Percentiles rank a stretch among this genome's conserved stretches.
These are phyloP conservation scores for Potamilus streckersoni DNA, from an alignment of 1,140 invertebrate genomes.

Conservation along the genomic window DNA sequence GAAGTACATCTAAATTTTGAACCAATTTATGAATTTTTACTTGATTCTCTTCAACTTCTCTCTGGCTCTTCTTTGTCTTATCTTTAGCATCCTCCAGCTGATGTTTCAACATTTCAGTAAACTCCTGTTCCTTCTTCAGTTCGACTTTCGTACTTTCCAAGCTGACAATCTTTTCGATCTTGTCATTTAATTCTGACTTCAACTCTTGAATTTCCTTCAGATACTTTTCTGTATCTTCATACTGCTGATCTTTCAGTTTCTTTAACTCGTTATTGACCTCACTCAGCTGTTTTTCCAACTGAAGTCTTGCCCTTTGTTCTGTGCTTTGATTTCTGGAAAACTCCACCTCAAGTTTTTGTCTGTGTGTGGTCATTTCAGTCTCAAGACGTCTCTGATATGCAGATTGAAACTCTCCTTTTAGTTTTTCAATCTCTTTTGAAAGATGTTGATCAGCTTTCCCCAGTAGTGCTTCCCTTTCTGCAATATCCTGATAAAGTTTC, in stretches of 20 bases:
- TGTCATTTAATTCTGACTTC: no score
- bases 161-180: no score
- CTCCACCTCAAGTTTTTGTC: conserved; percentile 22
- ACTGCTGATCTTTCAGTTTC: neutral
- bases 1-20: no score
- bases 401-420: conserved; percentile 13
- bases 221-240: neutral
- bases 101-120: no score
- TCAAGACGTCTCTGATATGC: conserved; percentile 19
- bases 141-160: no score
- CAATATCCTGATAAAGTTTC: conserved; percentile 11
- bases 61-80: no score
- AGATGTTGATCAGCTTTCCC: conserved; percentile 23
- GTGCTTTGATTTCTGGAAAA: conserved; percentile 19
- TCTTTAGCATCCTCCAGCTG: no score
- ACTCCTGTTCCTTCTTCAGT: no score
- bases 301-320: conserved; percentile 25
- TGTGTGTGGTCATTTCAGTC: conserved; percentile 8
- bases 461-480: conserved; percentile 18
- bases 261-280: conserved; percentile 22
- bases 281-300: conserved; percentile 29
- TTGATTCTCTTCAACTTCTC: no score
- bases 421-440: conserved; percentile 24
- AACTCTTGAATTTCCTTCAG: no score
- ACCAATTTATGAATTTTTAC: no score